Evolutionary conservation across 2,797 vertebrate genomes (phyloP), one percentile per base, ranked within the genome.

Genomic region (Melanotaenia maccullochi): DNA sequence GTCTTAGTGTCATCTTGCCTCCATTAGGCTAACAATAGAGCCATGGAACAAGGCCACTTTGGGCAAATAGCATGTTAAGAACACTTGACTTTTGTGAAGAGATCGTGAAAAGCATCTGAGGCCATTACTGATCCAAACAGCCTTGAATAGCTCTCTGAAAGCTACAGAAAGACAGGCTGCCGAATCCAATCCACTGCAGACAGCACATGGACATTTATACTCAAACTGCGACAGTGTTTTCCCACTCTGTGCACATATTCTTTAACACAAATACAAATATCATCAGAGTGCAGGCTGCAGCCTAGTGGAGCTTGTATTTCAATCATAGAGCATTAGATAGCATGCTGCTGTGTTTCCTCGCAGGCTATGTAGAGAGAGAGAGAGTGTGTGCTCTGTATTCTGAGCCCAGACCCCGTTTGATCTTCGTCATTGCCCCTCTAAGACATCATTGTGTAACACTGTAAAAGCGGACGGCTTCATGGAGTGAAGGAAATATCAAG

Each of bases 51-150:
- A 95, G 94, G 93, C 95, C 95, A 96, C 96, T 97, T 96, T 96
- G 95, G 94, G 93, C 93, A 95, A 96, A 97, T 96, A 96, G 96
- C 95, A 94, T 93, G 93, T 90, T 87, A 93, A 95, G 95, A 95
- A 93, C 95, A 96, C 96, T 98, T 97, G 96, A 97, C 95, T 97
- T 93, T 96, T 95, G 94, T 95, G 95, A 96, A 95, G 96, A 96
- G 95, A 95, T 91, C 90, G 96, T 94, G 95, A 92, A 95, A 91
- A 95, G 88, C 92, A 87, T 95, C 89, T 92, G 90, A 94, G 90
- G 88, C 89, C 92, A 90, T 91, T 90, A 91, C 76, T 63, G 89
- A 89, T 87, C 90, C 89, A 85, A 90, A 86, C 85, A 84, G 77
- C 75, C 78, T 82, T 64, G 75, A 83, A 88, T 83, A 67, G 73